These are phyloP conservation scores for Pionites leucogaster DNA, from an alignment of 2,113 vertebrate genomes.

Conservation along the genomic window DNA sequence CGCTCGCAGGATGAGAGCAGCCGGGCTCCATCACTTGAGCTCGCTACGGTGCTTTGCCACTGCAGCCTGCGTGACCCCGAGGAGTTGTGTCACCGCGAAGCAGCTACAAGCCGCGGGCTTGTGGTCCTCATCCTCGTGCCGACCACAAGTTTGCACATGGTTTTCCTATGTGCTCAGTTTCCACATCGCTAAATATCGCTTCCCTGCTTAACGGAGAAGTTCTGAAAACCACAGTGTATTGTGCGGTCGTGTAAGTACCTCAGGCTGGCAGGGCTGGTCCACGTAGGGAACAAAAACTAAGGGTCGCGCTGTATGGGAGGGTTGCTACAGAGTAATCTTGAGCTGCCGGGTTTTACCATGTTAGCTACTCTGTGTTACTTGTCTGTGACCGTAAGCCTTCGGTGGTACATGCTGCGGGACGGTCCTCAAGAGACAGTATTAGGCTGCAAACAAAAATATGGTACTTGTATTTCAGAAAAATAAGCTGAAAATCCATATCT, in stretches of 20 bases:
- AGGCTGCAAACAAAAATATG: neutral
- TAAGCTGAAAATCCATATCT: neutral
- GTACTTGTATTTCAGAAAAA: neutral
- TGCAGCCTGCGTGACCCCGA: neutral
- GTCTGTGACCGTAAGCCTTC: neutral
- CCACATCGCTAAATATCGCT: accelerated
- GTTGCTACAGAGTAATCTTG: neutral
- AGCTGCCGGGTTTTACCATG: accelerated
- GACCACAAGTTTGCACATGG: neutral
- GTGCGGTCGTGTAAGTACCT: accelerated
- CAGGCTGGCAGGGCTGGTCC: neutral
- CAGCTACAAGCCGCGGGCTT: neutral
- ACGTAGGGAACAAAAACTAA: accelerated
- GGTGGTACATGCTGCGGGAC: accelerated
- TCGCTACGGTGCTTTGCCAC: accelerated
- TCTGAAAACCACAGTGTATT: neutral
- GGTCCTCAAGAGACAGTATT: accelerated
- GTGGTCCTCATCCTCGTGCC: neutral
- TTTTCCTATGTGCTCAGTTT: neutral
- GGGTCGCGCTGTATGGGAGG: accelerated
- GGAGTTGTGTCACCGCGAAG: neutral
- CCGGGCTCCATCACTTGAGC: accelerated
- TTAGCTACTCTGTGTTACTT: neutral
- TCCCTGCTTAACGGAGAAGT: neutral
- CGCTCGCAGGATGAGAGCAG: neutral